Percentiles rank a stretch among this genome's conserved stretches.
Conservation (phyloP, 2,797 vertebrate genomes). For the Otolemur crassicaudatus region DNA sequence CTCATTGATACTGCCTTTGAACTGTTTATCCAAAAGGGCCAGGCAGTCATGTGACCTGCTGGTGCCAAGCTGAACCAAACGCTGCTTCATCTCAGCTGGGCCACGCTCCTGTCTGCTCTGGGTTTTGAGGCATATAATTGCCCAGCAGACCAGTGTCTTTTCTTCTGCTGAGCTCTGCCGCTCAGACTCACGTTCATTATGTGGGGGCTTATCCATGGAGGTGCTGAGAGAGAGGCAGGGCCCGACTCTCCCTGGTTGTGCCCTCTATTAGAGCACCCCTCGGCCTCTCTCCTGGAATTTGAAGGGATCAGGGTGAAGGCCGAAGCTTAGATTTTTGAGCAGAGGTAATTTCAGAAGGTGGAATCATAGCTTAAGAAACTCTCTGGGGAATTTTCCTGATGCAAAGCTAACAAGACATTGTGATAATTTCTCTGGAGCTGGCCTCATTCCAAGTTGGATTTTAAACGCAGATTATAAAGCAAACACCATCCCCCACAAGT, state of each 20-base stretch:
- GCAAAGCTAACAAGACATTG: slow-evolving; percentile 89
- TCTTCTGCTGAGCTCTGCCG: slow-evolving; percentile 1
- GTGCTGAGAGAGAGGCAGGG: slow-evolving; percentile 55
- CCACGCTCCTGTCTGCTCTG: not conserved
- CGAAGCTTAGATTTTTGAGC: slow-evolving; percentile 86
- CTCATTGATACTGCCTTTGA: not conserved
- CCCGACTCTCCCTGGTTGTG: slow-evolving; percentile 63
- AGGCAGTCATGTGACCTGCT: not conserved
- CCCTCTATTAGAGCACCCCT: slow-evolving; percentile 79
- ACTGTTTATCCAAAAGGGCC: not conserved
- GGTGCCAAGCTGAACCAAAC: not conserved
- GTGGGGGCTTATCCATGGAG: slow-evolving; percentile 54
- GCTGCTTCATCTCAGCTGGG: not conserved
- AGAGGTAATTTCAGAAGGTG: slow-evolving; percentile 89
- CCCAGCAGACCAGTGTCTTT: slow-evolving; percentile 12
- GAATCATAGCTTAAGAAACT: slow-evolving; percentile 88
- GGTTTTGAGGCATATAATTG: slow-evolving; percentile 63
- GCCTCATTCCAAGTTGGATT: slow-evolving; percentile 90
- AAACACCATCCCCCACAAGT: slow-evolving; percentile 90
- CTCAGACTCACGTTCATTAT: slow-evolving; percentile 73
- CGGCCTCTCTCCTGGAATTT: slow-evolving; percentile 83
- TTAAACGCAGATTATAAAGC: slow-evolving; percentile 92
- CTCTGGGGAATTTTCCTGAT: slow-evolving; percentile 87
- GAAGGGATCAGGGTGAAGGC: slow-evolving; percentile 87
- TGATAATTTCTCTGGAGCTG: slow-evolving; percentile 90